Percentiles rank a stretch among this genome's conserved stretches.
Evolutionary conservation across 2,113 vertebrate genomes (phyloP).

Genomic region (Leucopsar rothschildi): DNA sequence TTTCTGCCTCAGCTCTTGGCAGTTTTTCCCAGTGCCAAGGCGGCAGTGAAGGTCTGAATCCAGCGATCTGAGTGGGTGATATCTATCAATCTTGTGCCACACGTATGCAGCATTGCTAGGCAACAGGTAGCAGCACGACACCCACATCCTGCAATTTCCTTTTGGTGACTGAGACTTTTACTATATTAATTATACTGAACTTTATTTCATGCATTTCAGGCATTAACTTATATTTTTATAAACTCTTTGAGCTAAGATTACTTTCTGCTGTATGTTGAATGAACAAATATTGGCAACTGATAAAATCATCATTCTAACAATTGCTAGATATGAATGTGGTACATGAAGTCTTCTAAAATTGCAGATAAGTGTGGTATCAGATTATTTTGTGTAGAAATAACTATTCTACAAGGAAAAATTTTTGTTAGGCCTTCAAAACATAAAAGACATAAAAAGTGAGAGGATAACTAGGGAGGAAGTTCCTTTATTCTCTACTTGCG

Average conservation of each 20-base stretch:
- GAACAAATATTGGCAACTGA: slow-evolving; percentile 13
- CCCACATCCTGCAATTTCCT: slow-evolving; percentile 67
- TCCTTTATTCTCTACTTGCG: slow-evolving; percentile 4
- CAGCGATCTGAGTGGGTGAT: slow-evolving; percentile 70
- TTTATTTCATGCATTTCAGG: slow-evolving; percentile 54
- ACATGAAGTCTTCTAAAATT: slow-evolving; percentile 2
- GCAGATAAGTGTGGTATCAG: slow-evolving; percentile 21
- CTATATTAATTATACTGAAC: slow-evolving; percentile 66
- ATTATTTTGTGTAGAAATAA: slow-evolving; percentile 22
- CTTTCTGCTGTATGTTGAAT: slow-evolving; percentile 21
- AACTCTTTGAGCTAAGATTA: slow-evolving; percentile 21
- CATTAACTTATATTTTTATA: slow-evolving; percentile 37
- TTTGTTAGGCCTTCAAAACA: slow-evolving; percentile 18
- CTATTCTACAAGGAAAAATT: neutral
- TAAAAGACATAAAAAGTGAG: neutral
- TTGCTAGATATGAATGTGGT: neutral
- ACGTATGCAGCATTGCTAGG: slow-evolving; percentile 68
- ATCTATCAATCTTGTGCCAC: slow-evolving; percentile 67
- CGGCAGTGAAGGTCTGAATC: slow-evolving; percentile 54
- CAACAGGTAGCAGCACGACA: slow-evolving; percentile 60
- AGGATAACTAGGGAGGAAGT: slow-evolving; percentile 14
- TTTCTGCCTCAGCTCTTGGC: slow-evolving; percentile 5
- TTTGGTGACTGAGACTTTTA: slow-evolving; percentile 67
- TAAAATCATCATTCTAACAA: slow-evolving; percentile 18
- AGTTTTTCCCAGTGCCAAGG: slow-evolving; percentile 14